These are phyloP conservation scores for Trinectes maculatus DNA, from an alignment of 2,113 vertebrate genomes.

Conservation along the genomic window DNA sequence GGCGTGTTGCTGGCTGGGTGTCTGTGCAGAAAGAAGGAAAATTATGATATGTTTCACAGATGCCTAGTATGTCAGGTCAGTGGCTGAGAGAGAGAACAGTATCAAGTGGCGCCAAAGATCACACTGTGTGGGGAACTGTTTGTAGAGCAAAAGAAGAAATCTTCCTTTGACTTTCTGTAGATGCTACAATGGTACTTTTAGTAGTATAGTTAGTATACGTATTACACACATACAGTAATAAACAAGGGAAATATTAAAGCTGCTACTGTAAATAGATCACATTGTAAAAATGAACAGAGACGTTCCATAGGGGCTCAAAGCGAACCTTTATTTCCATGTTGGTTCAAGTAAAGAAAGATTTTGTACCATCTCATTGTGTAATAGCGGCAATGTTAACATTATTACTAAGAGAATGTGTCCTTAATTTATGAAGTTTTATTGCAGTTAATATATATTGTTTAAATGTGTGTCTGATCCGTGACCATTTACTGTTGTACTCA, in stretches of 20 bases:
- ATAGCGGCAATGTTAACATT: neutral
- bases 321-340: neutral
- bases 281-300: slow-evolving; percentile 21
- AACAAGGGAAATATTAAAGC: slow-evolving; percentile 17
- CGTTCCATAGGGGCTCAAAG: neutral
- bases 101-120: neutral
- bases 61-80: slow-evolving; percentile 33
- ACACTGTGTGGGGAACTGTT: neutral
- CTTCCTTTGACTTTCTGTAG: neutral
- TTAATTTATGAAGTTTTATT: slow-evolving; percentile 22
- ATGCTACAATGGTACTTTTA: neutral
- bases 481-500: neutral
- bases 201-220: neutral
- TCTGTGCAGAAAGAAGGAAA: slow-evolving; percentile 35
- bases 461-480: neutral
- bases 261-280: slow-evolving; percentile 27
- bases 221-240: neutral
- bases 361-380: slow-evolving; percentile 2
- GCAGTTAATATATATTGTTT: slow-evolving; percentile 10
- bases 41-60: slow-evolving; percentile 51
- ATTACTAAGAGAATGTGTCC: neutral
- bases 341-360: slow-evolving; percentile 12
- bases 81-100: slow-evolving; percentile 37
- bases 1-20: slow-evolving; percentile 20
- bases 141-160: neutral